Evolutionary conservation across 2,797 vertebrate genomes (phyloP).

Genomic region (Falco cherrug): DNA sequence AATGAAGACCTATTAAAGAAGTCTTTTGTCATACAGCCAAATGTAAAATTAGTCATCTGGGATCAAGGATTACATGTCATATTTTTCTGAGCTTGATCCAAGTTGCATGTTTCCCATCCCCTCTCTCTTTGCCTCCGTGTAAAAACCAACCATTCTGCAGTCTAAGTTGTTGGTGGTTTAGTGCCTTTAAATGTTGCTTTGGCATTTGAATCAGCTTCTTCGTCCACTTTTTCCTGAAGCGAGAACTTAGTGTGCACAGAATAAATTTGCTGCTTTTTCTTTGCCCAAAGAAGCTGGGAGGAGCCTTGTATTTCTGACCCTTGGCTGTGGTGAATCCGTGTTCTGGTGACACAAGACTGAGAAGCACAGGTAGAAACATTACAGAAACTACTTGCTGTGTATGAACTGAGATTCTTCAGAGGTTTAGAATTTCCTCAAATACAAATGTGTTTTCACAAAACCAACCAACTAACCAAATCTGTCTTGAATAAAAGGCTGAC

Average conservation of each 20-base stretch:
- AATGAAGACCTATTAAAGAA: background rate
- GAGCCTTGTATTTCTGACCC: background rate
- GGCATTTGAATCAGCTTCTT: background rate
- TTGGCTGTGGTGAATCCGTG: fast-evolving
- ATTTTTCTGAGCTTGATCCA: background rate
- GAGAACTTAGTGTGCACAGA: background rate
- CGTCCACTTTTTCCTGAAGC: background rate
- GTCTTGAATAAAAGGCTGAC: background rate
- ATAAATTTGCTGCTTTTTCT: background rate
- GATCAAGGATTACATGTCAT: background rate
- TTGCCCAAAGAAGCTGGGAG: background rate
- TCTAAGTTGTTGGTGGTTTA: background rate
- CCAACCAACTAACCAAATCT: background rate
- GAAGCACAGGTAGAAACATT: background rate
- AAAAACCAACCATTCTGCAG: background rate
- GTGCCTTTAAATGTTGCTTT: background rate
- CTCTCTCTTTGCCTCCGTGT: background rate
- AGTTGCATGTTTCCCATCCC: fast-evolving
- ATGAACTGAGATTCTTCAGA: background rate
- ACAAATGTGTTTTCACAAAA: background rate
- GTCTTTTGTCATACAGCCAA: background rate
- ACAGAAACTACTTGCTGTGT: fast-evolving
- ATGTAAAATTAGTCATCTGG: background rate
- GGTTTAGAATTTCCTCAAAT: background rate
- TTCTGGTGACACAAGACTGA: background rate